Base-by-base conservation (phyloP, 2,113 vertebrate genomes). In the Clinocottus analis region DNA sequence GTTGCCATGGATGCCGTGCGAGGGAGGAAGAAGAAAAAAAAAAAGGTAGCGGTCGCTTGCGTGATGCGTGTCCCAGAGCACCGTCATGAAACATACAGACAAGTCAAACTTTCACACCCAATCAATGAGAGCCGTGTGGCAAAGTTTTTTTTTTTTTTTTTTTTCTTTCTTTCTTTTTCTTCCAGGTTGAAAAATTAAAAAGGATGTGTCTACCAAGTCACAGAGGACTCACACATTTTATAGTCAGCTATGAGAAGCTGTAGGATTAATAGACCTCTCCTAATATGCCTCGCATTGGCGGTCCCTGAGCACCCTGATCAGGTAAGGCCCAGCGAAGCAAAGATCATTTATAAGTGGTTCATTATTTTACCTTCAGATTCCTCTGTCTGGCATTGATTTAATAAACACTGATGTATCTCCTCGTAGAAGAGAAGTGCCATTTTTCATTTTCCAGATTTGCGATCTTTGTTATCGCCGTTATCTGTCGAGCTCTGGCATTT, bases 341-440 rank as follows among this genome's bases (percentile, higher is more conserved):
- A 95, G 95, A 95, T 96, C 94, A 96, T 96, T 97, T 96, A 95
- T 96, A 96, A 96, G 94, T 94, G 94, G 95, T 96, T 97, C 95
- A 94, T 97, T 96, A 97, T 96, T 97, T 97, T 96, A 95, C 95
- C 95, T 94, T 94, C 91, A 93, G 93, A 95, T 94, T 96, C 94
- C 94, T 95, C 96, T 95, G 96, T 93, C 93, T 94, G 94, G 93
- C 93, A 95, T 96, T 96, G 92, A 94, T 94, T 95, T 94, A 93
- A 95, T 95, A 96, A 96, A 93, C 90, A 94, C 91, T 92, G 95
- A 95, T 96, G 94, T 95, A 96, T 95, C 94, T 94, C 80, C 92
- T 93, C 88, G 91, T 89, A 87, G 89, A 88, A 79, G 87, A 93
- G 89, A 92, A 90, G 85, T 93, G 87, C 91, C 89, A 90, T 91